phyloP scores from a whole-genome alignment of 23 tunicate genomes.

The Halocynthia aurantium region DNA sequence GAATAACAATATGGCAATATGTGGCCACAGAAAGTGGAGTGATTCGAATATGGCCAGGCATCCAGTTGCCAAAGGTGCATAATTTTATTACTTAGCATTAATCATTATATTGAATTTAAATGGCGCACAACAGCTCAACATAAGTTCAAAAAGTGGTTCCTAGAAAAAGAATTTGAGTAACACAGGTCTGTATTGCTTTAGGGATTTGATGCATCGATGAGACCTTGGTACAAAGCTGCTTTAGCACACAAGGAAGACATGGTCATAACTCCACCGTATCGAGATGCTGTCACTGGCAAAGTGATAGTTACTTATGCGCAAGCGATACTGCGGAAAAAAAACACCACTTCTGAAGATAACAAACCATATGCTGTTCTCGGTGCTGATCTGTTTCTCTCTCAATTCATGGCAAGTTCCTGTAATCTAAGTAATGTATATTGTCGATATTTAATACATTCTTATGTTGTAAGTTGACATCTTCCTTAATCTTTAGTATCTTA shows the following conservation, averaged over 20 bases:
- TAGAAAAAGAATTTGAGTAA: too few relatives aligned
- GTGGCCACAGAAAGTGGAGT: constrained; percentile 2
- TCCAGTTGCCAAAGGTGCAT: neutral
- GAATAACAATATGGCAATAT: neutral
- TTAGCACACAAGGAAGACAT: neutral
- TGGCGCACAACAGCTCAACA: too few relatives aligned
- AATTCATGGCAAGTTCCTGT: neutral
- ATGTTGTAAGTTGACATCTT: too few relatives aligned
- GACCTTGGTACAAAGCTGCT: constrained; percentile 4
- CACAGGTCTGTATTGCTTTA: neutral
- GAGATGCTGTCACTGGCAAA: neutral
- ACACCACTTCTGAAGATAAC: neutral
- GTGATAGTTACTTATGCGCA: neutral
- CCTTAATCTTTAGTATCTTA: too few relatives aligned
- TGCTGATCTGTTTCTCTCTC: neutral
- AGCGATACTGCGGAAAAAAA: neutral
- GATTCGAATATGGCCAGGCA: constrained; percentile 8
- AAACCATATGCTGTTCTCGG: neutral
- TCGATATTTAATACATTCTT: too few relatives aligned
- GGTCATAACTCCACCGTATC: neutral
- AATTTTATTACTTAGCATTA: too few relatives aligned
- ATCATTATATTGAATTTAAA: too few relatives aligned
- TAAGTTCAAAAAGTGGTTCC: too few relatives aligned
- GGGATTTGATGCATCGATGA: neutral
- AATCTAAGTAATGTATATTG: neutral